Percentiles rank a stretch among this genome's conserved stretches.
Evolutionary conservation across 1,140 invertebrate species (phyloP).

Genomic region (Copidosoma floridanum): DNA sequence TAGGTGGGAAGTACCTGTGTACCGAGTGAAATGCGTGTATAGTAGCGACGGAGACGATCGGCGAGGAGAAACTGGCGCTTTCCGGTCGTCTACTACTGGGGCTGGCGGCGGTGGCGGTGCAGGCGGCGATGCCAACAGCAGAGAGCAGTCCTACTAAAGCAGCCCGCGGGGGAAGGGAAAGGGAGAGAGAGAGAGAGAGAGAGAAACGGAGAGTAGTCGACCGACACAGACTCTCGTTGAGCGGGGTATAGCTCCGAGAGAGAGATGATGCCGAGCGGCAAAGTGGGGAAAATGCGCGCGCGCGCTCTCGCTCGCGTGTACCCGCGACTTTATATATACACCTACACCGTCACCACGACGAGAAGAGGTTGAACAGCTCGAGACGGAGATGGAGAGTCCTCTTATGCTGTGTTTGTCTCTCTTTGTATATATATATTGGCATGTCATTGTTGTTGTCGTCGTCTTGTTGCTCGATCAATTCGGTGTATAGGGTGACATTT

Average conservation of each 20-base stretch:
- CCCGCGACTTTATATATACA: too few relatives aligned
- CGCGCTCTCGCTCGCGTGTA: conserved; percentile 20
- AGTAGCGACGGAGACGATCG: conserved; percentile 36
- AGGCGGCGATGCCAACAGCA: not conserved
- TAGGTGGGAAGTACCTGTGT: not conserved
- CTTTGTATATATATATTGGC: too few relatives aligned
- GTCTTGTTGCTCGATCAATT: too few relatives aligned
- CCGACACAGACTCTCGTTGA: conserved; percentile 21
- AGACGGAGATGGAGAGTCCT: too few relatives aligned
- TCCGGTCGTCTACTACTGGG: conserved; percentile 44
- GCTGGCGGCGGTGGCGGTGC: not conserved
- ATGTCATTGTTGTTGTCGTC: too few relatives aligned
- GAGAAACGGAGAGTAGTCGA: conserved; percentile 5
- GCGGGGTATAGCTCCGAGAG: conserved; percentile 5
- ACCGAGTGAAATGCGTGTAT: not conserved
- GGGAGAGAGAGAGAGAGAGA: conserved; percentile 28
- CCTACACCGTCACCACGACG: too few relatives aligned
- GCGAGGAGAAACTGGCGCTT: conserved; percentile 52
- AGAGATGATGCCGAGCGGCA: not conserved
- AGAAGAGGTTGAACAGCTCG: too few relatives aligned
- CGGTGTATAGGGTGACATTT: too few relatives aligned
- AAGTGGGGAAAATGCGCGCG: conserved; percentile 17
- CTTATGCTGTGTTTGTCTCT: too few relatives aligned
- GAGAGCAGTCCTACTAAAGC: too few relatives aligned
- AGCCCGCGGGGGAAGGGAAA: not conserved